These are phyloP conservation scores for Catocala sponsa DNA, from an alignment of 2,888 invertebrate genomes.

Conservation along the genomic window DNA sequence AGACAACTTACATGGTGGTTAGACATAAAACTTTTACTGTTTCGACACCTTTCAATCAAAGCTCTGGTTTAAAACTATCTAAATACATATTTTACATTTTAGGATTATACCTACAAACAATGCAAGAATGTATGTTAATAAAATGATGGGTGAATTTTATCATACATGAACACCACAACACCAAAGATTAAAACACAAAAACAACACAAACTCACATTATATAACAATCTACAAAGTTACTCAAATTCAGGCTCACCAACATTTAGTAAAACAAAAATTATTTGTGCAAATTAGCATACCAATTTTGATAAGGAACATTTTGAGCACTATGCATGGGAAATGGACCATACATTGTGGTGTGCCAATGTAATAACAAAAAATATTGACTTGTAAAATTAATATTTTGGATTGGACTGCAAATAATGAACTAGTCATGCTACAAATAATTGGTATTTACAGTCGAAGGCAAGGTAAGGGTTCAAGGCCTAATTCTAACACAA, in stretches of 20 bases:
- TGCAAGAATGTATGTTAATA: slow-evolving; percentile 1
- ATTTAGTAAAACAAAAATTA: slow-evolving; percentile 19
- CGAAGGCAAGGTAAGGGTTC: background rate
- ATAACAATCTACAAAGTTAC: slow-evolving; percentile 9
- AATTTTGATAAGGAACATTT: slow-evolving; percentile 18
- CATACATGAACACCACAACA: slow-evolving; percentile 10
- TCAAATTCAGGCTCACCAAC: slow-evolving; percentile 13
- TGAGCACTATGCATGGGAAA: too few relatives aligned
- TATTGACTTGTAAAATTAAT: background rate
- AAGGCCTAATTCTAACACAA: slow-evolving; percentile 2
- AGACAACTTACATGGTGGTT: background rate
- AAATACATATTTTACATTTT: background rate
- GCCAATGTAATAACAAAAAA: background rate
- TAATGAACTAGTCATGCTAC: slow-evolving; percentile 1
- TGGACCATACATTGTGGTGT: too few relatives aligned
- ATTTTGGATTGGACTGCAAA: background rate
- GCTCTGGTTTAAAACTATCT: background rate
- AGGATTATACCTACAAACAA: slow-evolving; percentile 6
- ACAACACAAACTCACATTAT: slow-evolving; percentile 20
- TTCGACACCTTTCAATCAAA: background rate
- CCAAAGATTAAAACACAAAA: slow-evolving; percentile 24
- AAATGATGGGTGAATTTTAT: slow-evolving; percentile 3
- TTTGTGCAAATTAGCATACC: slow-evolving; percentile 30
- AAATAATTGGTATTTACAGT: slow-evolving; percentile 2
- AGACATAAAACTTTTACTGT: background rate